Base-by-base conservation (phyloP, 1,140 invertebrate species). In the Drosophila baimaii region DNA sequence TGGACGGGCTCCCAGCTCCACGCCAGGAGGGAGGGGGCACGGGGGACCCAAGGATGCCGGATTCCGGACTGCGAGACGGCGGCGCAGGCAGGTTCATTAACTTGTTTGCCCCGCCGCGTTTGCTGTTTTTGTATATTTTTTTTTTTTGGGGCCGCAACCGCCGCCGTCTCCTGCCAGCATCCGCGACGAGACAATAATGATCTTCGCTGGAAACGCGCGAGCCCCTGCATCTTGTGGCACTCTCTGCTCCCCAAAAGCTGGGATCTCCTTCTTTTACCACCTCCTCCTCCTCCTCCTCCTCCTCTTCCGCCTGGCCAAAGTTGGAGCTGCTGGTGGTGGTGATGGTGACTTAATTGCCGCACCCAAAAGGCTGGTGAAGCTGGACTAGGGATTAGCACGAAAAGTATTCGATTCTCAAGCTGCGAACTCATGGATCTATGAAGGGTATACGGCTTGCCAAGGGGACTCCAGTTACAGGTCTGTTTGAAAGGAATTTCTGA, bases 141-240 rank as follows among this genome's bases (percentile, higher is more conserved):
- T 33, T 62, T 66, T 77, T 85, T 72, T 68, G 49, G 59, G 63
- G 59, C 73, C 61, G 71, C n/a, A 35, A 55, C 49, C 58, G 44
- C 5, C 35, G 23, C 29, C 47, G 52, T 41, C 33, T 39, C n/a
- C 33, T 49, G 43, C 63, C 66, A 79, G 77, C 81, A 84, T 81
- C 66, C 76, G 83, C 79, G 77, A 66, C 83, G 79, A 88, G 83
- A 89, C 83, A 88, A 83, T 88, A 88, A 88, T 88, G 83, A 88
- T 88, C 83, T 89, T 88, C 83, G 33, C 76, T 88, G 83, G 83
- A 88, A 88, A 71, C 71, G 64, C 71, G 64, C 72, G 78, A 81
- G 61, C 62, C 55, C 61, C 82, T 57, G 37, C 64, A 37, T 29
- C 41, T 59, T 19, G 25, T 6, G 35, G 54, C 41, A 31, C 21